Conservation (phyloP, 2,888 invertebrate genomes). For the Slavum lentiscoides region DNA sequence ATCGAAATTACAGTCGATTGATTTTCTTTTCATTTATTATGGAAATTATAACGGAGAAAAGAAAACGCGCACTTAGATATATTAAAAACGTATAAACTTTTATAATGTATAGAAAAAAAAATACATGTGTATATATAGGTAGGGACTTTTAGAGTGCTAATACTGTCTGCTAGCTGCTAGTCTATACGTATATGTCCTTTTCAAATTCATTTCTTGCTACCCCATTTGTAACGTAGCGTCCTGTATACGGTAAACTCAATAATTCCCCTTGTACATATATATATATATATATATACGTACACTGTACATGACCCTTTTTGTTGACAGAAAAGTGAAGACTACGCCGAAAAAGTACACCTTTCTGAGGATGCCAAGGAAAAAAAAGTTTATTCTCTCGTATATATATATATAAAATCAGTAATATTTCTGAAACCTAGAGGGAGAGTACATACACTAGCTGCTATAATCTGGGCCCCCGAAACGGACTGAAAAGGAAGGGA, state of each 20-base stretch:
- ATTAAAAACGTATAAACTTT: not conserved
- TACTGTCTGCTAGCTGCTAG: not conserved
- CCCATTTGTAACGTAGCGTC: slow-evolving; percentile 15
- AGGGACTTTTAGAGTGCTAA: not conserved
- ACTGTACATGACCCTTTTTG: slow-evolving; percentile 28
- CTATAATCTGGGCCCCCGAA: slow-evolving; percentile 40
- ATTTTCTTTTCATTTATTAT: no score
- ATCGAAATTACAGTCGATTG: no score
- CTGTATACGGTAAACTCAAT: slow-evolving; percentile 25
- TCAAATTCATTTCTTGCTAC: slow-evolving; percentile 19
- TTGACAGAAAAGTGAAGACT: slow-evolving; percentile 47
- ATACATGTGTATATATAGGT: no score
- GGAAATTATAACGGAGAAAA: no score
- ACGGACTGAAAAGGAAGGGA: slow-evolving; percentile 4
- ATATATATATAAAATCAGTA: slow-evolving; percentile 21
- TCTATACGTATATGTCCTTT: not conserved
- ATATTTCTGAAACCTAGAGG: slow-evolving; percentile 44
- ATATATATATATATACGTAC: not conserved
- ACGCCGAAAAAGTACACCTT: slow-evolving; percentile 30
- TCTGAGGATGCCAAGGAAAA: slow-evolving; percentile 1
- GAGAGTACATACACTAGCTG: not conserved
- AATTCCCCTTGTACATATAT: not conserved
- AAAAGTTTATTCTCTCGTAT: slow-evolving; percentile 45
- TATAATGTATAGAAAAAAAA: no score
- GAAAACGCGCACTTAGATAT: no score